These are phyloP conservation scores for Camelus dromedarius DNA, from an alignment of 2,113 vertebrate species.

Conservation along the genomic window DNA sequence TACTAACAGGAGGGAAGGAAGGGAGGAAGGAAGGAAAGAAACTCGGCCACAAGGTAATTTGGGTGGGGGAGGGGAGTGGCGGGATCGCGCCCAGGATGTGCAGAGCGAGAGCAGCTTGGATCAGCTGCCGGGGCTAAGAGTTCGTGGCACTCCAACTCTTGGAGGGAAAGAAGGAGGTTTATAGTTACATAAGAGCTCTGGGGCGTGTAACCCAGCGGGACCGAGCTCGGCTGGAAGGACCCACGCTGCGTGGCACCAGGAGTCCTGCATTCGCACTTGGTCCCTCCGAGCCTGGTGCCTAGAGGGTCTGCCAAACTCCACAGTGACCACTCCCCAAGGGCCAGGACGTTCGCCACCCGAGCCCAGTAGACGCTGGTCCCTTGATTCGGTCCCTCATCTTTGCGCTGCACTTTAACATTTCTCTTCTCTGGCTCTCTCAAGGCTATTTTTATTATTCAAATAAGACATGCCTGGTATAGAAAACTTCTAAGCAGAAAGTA, in stretches of 20 bases:
- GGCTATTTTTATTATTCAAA: conserved; percentile 20
- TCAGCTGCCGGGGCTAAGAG: neutral
- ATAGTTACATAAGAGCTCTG: neutral
- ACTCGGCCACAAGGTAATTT: neutral
- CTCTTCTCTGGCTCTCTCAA: neutral
- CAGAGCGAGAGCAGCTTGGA: neutral
- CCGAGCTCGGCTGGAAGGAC: neutral
- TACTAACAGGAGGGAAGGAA: neutral
- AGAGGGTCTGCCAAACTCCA: neutral
- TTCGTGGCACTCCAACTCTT: neutral
- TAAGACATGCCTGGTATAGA: neutral
- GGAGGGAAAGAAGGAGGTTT: neutral
- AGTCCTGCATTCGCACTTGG: neutral
- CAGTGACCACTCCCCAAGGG: neutral
- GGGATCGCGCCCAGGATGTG: neutral
- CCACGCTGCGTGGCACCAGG: accelerated
- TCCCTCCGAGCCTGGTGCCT: neutral
- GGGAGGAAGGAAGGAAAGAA: neutral
- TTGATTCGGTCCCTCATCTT: neutral
- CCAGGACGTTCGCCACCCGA: neutral
- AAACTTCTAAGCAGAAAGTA: neutral
- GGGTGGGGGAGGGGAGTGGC: neutral
- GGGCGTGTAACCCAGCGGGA: neutral
- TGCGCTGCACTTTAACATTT: neutral
- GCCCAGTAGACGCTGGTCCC: neutral